A percentile compares a stretch with the other conserved stretches of the same genome.
Conservation (phyloP, 1,140 invertebrate genomes). For the Halesus radiatus region DNA sequence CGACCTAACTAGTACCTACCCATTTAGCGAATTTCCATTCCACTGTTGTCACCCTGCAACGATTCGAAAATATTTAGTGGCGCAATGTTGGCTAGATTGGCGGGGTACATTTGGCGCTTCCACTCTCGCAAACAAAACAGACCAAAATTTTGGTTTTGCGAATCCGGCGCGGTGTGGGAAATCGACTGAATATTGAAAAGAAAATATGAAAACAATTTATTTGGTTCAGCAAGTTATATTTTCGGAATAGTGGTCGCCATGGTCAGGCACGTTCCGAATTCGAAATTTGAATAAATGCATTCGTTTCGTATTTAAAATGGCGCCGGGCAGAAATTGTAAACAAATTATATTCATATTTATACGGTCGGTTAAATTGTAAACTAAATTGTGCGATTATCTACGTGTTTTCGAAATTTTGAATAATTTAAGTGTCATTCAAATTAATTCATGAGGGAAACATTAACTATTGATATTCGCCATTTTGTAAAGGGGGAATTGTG, state of each 20-base stretch:
- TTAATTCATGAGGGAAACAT: no score
- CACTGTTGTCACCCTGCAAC: conserved; percentile 18
- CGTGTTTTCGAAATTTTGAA: no score
- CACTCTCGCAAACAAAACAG: conserved; percentile 26
- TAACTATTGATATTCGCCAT: no score
- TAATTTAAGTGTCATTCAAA: no score
- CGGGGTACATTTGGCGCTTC: conserved; percentile 14
- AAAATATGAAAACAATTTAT: conserved; percentile 46
- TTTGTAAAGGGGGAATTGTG: no score
- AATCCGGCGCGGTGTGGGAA: conserved; percentile 17
- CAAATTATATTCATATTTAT: no score
- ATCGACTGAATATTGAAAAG: conserved; percentile 38
- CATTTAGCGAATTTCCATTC: conserved; percentile 12
- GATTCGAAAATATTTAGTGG: conserved; percentile 32
- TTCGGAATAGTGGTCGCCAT: not conserved
- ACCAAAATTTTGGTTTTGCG: conserved; percentile 27
- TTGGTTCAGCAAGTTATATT: conserved; percentile 24
- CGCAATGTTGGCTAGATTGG: conserved; percentile 12
- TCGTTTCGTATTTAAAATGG: conserved; percentile 14
- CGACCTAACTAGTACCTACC: no score
- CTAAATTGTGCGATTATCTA: no score
- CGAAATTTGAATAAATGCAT: conserved; percentile 14
- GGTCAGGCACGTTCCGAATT: conserved; percentile 4
- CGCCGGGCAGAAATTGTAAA: not conserved
- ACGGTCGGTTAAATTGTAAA: no score